Conservation (phyloP, 2,113 vertebrate genomes). For the Vicugna pacos region DNA sequence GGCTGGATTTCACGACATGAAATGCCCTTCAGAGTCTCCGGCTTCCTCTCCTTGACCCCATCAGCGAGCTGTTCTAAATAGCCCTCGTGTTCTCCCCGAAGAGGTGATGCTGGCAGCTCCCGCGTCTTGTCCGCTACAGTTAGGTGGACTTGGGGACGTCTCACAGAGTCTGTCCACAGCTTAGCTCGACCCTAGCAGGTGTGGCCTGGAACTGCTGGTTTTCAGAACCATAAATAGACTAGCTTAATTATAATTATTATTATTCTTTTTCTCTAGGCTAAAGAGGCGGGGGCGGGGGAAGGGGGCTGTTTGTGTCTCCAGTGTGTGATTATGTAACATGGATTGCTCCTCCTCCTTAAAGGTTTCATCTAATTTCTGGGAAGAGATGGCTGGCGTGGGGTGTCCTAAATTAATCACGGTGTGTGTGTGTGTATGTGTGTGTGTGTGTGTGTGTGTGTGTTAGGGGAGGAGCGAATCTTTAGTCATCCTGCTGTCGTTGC, state of each 20-base stretch:
- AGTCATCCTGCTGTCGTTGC: background rate
- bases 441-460: background rate
- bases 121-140: background rate
- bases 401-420: slow-evolving; percentile 48
- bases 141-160: background rate
- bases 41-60: slow-evolving; percentile 72
- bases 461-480: background rate
- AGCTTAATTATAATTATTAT: slow-evolving; percentile 69
- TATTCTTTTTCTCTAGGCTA: slow-evolving; percentile 54
- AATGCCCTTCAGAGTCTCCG: slow-evolving; percentile 58
- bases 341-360: background rate
- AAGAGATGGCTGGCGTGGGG: slow-evolving; percentile 12
- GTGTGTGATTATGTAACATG: slow-evolving; percentile 53
- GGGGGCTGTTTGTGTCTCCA: background rate
- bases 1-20: background rate
- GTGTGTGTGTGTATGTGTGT: background rate
- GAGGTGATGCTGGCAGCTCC: background rate
- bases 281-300: background rate
- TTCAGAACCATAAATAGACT: slow-evolving; percentile 70
- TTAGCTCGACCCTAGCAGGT: slow-evolving; percentile 68
- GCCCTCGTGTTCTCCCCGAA: background rate
- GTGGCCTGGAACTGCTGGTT: slow-evolving; percentile 70
- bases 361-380: slow-evolving; percentile 67
- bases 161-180: background rate
- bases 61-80: slow-evolving; percentile 55